Conservation (phyloP, 2,888 invertebrate species). For the Periphyllus acericola region DNA sequence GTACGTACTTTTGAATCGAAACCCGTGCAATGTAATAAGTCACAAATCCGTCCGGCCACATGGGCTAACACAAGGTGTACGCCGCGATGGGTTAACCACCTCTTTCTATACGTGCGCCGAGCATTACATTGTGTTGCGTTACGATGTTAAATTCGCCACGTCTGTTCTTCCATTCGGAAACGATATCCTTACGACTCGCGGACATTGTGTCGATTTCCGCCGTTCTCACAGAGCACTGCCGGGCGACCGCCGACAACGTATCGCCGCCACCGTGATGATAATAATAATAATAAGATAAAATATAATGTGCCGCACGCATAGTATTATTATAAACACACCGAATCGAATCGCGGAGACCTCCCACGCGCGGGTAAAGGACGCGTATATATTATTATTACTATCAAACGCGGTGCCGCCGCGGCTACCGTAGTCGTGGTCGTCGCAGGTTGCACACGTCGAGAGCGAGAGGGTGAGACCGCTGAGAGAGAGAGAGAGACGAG, state of each 20-base stretch:
- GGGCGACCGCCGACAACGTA: not conserved
- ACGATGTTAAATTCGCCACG: not conserved
- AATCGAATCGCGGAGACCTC: constrained; percentile 38
- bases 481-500: not conserved
- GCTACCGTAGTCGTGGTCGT: not conserved
- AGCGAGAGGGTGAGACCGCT: not conserved
- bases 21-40: not conserved
- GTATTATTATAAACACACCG: constrained; percentile 31
- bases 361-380: constrained; percentile 25
- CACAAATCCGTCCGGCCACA: not conserved
- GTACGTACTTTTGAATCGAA: too few relatives aligned
- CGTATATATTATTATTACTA: not conserved
- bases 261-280: not conserved
- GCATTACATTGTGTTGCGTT: not conserved
- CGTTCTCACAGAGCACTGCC: not conserved
- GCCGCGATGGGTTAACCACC: not conserved
- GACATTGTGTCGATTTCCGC: not conserved
- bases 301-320: not conserved
- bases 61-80: not conserved
- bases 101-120: not conserved
- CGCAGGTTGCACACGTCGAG: not conserved
- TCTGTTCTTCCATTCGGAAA: not conserved
- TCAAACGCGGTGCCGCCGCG: constrained; percentile 3
- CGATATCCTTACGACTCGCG: not conserved
- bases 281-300: not conserved